Percentiles rank a stretch among this genome's conserved stretches.
Evolutionary conservation across 2,113 vertebrate genomes (phyloP).

Genomic region (Tyto alba): DNA sequence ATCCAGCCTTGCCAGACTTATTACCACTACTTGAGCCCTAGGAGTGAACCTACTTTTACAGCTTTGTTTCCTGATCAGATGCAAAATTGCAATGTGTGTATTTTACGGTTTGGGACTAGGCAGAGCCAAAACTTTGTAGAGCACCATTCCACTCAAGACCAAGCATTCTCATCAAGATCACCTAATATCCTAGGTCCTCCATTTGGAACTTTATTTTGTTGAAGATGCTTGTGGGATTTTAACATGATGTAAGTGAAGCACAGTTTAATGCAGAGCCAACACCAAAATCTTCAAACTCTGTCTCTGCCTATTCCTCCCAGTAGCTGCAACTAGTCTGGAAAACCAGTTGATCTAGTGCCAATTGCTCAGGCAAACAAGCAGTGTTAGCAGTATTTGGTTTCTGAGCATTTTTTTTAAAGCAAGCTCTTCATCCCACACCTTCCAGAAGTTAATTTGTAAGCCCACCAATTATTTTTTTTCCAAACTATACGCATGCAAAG

Average conservation of each 20-base stretch:
- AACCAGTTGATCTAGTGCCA: not conserved
- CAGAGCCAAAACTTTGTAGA: conserved; percentile 27
- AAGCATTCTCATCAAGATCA: conserved; percentile 22
- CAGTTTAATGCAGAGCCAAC: not conserved
- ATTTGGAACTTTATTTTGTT: not conserved
- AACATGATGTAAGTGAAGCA: conserved; percentile 5
- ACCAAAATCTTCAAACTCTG: not conserved
- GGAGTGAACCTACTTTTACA: conserved; percentile 46
- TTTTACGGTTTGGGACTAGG: conserved; percentile 31
- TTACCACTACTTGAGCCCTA: conserved; percentile 25
- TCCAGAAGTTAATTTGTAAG: conserved; percentile 26
- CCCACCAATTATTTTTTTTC: not conserved
- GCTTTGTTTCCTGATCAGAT: conserved; percentile 57
- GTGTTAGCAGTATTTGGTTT: not conserved
- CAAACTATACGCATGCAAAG: not conserved
- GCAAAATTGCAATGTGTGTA: not conserved
- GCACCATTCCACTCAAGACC: not conserved
- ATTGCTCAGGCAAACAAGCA: not conserved
- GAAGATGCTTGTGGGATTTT: conserved; percentile 13
- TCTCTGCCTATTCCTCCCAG: not conserved
- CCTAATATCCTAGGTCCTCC: conserved; percentile 6
- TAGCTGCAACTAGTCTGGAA: conserved; percentile 26
- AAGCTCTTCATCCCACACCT: not conserved
- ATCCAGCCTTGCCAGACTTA: conserved; percentile 46
- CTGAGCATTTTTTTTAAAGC: not conserved